Base-by-base conservation (phyloP, 2,797 vertebrate genomes). In the Tadarida brasiliensis region DNA sequence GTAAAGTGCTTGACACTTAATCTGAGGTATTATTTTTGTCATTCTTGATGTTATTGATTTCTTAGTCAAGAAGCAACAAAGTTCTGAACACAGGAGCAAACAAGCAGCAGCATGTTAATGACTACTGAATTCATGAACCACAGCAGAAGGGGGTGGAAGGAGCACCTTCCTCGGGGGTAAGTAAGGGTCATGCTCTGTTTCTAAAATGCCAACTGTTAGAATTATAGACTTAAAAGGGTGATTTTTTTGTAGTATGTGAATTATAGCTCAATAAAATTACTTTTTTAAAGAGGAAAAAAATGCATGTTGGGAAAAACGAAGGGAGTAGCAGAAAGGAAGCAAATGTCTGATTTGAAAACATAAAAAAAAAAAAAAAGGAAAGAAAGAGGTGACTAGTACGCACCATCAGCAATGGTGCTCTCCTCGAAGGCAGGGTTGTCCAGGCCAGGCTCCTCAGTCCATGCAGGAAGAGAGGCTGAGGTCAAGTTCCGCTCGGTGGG, bases 371-470 rank as follows among this genome's bases (percentile, higher is more conserved):
- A n/a, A 83, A 65, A 68, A 26, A 26, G 20, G 63, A 54, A 28
- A 92, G 56, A 85, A 96, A 73, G 82, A 82, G 76, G 7, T 44
- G 87, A 91, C 83, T 12, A 22, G 35, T 96, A 99, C 99, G 98
- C 98, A 99, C 99, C 99, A 95, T 99, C 99, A 93, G 99, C 98
- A 94, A 99, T 98, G 0, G 98, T 98, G 98, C 96, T 99, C 98
- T 99, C 99, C 97, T 99, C 99, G 44, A 99, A 99, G 97, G 99
- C 99, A 0, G 99, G 99, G 98, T 99, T 99, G 98, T 99, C 99
- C 1, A 99, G 98, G 94, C 99, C 97, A 0, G 99, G 98, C 22
- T 99, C 99, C 1, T 99, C 99, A 0, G 98, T 98, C 99, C 99
- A 99, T 0, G 97, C 12, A 0, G 99, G 98, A 57, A 98, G 98